These are phyloP conservation scores for Oikopleura dioica DNA, from an alignment of 23 tunicate species.

Conservation along the genomic window DNA sequence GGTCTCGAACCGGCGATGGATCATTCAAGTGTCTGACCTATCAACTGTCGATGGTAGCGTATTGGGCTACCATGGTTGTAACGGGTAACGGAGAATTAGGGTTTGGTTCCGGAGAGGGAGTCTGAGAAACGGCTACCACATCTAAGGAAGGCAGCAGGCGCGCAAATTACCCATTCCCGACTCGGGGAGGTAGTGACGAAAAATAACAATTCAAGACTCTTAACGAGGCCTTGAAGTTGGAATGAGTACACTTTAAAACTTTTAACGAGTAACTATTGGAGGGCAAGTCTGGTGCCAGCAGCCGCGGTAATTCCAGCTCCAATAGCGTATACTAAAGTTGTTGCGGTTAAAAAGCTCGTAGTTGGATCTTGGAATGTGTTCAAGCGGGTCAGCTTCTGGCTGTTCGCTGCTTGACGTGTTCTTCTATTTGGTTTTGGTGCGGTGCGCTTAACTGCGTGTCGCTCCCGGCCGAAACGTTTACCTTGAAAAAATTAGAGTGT, in stretches of 20 bases:
- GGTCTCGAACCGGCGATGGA: constrained; percentile 25
- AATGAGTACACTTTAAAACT: constrained; percentile 30
- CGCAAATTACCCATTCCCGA: constrained; percentile 57
- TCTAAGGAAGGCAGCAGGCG: constrained; percentile 73
- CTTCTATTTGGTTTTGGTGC: constrained; percentile 17
- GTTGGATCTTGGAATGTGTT: too few species aligned
- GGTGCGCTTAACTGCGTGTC: constrained; percentile 37
- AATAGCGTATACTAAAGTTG: too few species aligned
- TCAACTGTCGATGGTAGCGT: constrained; percentile 31
- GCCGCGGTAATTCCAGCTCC: constrained; percentile 71
- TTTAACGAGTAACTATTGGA: constrained; percentile 43
- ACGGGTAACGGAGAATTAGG: constrained; percentile 49
- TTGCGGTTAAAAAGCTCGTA: too few species aligned
- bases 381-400: not conserved
- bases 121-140: constrained; percentile 54
- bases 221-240: constrained; percentile 37
- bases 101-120: constrained; percentile 37
- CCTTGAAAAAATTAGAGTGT: constrained; percentile 50
- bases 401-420: too few species aligned
- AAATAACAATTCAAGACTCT: constrained; percentile 34
- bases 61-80: constrained; percentile 27
- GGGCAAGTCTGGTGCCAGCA: constrained; percentile 62
- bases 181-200: constrained; percentile 60
- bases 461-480: constrained; percentile 23
- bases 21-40: constrained; percentile 26